Percentiles rank a stretch among this genome's conserved stretches.
These are phyloP conservation scores for Pecten maximus DNA, from an alignment of 2,888 invertebrate genomes.

Conservation along the genomic window DNA sequence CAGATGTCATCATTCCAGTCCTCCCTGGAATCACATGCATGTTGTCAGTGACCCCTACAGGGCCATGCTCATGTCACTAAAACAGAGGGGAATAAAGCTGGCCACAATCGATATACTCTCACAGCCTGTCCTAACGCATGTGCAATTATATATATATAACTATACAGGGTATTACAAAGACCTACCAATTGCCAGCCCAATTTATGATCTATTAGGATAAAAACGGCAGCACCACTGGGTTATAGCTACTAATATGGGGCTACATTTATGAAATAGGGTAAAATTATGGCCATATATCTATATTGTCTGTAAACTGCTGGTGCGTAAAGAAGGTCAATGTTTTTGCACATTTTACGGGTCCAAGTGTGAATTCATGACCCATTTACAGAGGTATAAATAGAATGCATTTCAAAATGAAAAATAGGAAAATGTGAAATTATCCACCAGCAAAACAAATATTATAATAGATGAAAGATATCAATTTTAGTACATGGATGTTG, in stretches of 20 bases:
- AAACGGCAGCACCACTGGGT: background rate
- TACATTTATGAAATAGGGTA: background rate
- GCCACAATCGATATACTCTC: background rate
- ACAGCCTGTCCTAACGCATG: conserved; percentile 21
- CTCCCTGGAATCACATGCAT: conserved; percentile 17
- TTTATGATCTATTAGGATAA: background rate
- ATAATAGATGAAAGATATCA: too few species aligned
- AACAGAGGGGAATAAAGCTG: conserved; percentile 8
- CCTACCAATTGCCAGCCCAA: background rate
- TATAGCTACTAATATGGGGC: background rate
- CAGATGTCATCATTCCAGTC: background rate
- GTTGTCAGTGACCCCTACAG: conserved; percentile 1
- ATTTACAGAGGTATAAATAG: background rate
- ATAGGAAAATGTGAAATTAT: background rate
- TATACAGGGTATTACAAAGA: background rate
- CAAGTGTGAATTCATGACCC: background rate
- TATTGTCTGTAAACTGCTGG: background rate
- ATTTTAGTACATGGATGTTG: background rate
- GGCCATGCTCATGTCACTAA: conserved; percentile 30
- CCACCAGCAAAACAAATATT: too few species aligned
- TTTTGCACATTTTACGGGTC: background rate
- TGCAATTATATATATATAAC: background rate
- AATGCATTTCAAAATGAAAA: background rate
- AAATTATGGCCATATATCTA: background rate
- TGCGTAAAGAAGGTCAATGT: background rate